Conservation (phyloP, 2,888 invertebrate genomes). For the Chorisops tibialis region DNA sequence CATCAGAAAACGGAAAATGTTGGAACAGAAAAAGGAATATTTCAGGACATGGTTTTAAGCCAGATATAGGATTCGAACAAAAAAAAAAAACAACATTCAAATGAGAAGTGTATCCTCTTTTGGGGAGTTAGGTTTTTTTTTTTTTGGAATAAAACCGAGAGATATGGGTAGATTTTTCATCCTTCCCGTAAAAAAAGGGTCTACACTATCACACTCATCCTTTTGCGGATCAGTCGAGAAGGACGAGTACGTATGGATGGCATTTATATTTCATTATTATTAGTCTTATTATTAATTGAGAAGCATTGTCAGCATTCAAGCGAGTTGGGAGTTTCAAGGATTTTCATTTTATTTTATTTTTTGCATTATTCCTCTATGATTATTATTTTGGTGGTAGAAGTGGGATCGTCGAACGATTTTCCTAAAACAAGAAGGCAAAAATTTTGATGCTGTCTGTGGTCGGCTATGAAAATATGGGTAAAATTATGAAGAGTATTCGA, state of each 20-base stretch:
- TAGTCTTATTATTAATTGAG: slow-evolving; percentile 33
- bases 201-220: too few species aligned
- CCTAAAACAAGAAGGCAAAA: too few species aligned
- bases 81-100: slow-evolving; percentile 6
- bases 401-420: too few species aligned
- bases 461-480: too few species aligned
- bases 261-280: slow-evolving; percentile 33
- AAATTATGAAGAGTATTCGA: too few species aligned
- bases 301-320: slow-evolving; percentile 23
- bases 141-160: slow-evolving; percentile 5
- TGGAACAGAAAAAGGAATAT: slow-evolving; percentile 9
- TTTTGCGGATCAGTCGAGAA: too few species aligned
- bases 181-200: slow-evolving; percentile 6
- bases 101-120: slow-evolving; percentile 15
- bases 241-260: not conserved
- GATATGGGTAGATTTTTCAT: slow-evolving; percentile 13
- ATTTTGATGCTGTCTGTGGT: too few species aligned
- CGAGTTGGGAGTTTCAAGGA: too few species aligned
- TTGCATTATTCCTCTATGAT: too few species aligned
- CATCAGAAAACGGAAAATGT: slow-evolving; percentile 19
- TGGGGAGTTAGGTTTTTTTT: not conserved
- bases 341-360: too few species aligned
- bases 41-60: not conserved
- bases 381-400: too few species aligned
- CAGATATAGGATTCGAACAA: too few species aligned